Evolutionary conservation across 64 coral and sea anemone genomes (phyloP).

Genomic region (Pocillopora verrucosa): DNA sequence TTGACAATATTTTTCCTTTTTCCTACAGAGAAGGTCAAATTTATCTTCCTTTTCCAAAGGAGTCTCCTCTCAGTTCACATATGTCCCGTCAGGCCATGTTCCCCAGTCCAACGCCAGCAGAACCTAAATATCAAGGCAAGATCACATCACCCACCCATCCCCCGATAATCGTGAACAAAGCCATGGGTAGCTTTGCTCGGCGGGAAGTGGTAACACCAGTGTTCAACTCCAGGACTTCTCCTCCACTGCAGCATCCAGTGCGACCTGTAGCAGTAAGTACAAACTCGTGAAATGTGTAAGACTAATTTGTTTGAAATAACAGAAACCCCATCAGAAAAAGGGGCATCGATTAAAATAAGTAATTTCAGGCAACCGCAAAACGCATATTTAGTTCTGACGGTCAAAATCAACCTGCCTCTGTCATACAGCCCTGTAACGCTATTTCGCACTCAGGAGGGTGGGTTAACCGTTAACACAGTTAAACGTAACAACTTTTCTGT

Average conservation of each 20-base stretch:
- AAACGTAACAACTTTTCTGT: too few relatives aligned
- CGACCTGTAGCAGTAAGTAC: conserved; percentile 39
- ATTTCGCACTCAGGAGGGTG: too few relatives aligned
- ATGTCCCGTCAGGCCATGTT: conserved; percentile 96
- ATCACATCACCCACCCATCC: conserved; percentile 39
- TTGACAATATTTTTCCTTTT: conserved; percentile 10
- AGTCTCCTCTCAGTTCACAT: conserved; percentile 82
- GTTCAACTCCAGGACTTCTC: conserved; percentile 44
- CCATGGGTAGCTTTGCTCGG: conserved; percentile 97
- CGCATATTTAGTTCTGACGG: too few relatives aligned
- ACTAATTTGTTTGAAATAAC: not conserved
- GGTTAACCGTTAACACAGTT: too few relatives aligned
- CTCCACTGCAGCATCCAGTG: conserved; percentile 47
- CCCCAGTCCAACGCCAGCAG: conserved; percentile 53
- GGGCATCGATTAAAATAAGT: too few relatives aligned
- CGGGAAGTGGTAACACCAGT: conserved; percentile 81
- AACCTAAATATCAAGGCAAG: not conserved
- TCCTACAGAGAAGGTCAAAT: conserved; percentile 74
- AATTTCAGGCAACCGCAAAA: too few relatives aligned
- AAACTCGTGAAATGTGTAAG: not conserved
- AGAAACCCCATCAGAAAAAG: too few relatives aligned
- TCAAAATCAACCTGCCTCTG: too few relatives aligned
- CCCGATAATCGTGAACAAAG: conserved; percentile 77
- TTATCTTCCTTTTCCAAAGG: conserved; percentile 81
- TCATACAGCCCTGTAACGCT: too few relatives aligned